phyloP scores from a whole-genome alignment of 2,888 invertebrate genomes.

The Zygaena filipendulae region DNA sequence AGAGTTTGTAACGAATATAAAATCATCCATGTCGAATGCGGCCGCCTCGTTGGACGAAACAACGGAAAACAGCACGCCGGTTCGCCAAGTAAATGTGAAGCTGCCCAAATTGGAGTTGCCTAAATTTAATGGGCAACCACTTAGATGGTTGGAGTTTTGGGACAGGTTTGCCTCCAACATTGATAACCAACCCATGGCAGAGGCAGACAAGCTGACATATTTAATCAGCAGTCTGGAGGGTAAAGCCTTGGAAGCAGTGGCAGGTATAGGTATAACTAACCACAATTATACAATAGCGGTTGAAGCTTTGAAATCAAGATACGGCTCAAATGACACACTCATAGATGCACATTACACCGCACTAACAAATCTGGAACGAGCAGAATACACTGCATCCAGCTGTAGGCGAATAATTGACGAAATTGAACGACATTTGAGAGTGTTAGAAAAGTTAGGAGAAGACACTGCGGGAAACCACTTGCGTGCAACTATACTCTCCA shows the following conservation, averaged over 20 bases:
- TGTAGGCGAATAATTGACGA: slow-evolving; percentile 13
- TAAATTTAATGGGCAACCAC: slow-evolving; percentile 16
- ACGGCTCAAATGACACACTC: slow-evolving; percentile 7
- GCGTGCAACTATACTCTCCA: slow-evolving; percentile 9
- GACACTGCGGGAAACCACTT: slow-evolving; percentile 17
- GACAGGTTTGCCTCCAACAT: slow-evolving; percentile 19
- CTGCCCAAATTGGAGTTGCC: slow-evolving; percentile 13
- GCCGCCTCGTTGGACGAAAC: no score
- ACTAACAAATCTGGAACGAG: no score
- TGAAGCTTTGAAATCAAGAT: slow-evolving; percentile 11
- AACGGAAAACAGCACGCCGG: no score
- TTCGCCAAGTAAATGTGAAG: no score
- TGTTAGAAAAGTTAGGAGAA: slow-evolving; percentile 18
- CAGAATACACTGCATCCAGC: no score
- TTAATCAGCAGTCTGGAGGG: slow-evolving; percentile 14
- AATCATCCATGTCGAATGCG: no score
- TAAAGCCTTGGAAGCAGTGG: slow-evolving; percentile 12
- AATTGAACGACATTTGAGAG: slow-evolving; percentile 18
- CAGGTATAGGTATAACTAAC: slow-evolving; percentile 17
- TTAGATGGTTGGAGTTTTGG: slow-evolving; percentile 19
- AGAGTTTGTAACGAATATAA: no score
- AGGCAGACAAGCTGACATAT: slow-evolving; percentile 19
- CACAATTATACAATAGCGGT: slow-evolving; percentile 16
- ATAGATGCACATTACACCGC: slow-evolving; percentile 18
- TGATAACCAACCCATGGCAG: slow-evolving; percentile 10